Evolutionary conservation across 2,888 invertebrate species (phyloP).

Genomic region (Acanthoscelides obtectus): DNA sequence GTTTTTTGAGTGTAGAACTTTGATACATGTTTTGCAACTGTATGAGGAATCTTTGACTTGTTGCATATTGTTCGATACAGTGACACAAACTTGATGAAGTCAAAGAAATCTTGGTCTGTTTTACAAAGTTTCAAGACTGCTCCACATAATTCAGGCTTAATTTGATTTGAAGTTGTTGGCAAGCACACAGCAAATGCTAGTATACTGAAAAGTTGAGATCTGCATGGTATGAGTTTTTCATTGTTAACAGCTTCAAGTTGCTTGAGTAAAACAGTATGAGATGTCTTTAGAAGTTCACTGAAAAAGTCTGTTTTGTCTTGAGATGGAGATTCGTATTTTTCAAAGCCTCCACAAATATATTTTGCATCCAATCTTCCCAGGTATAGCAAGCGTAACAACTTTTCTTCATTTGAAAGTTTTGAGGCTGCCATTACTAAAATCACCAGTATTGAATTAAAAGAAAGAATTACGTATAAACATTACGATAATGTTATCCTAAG

Average conservation of each 20-base stretch:
- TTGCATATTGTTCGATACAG: conserved; percentile 8
- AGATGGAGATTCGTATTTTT: conserved; percentile 19
- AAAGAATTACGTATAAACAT: not conserved
- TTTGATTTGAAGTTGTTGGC: conserved; percentile 2
- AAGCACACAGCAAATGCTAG: conserved; percentile 23
- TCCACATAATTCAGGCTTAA: conserved; percentile 23
- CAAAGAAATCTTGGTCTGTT: conserved; percentile 52
- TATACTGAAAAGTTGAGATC: conserved; percentile 29
- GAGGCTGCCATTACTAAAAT: conserved; percentile 16
- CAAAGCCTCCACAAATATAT: conserved; percentile 35
- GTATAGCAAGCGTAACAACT: conserved; percentile 37
- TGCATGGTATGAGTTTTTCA: conserved; percentile 28
- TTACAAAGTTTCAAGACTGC: conserved; percentile 51
- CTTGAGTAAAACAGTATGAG: conserved; percentile 24
- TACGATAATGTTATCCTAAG: not conserved
- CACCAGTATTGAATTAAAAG: not conserved
- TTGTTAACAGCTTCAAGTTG: conserved; percentile 27
- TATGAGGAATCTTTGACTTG: conserved; percentile 25
- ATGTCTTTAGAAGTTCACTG: conserved; percentile 12
- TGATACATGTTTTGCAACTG: conserved; percentile 56
- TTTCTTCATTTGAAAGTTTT: conserved; percentile 25
- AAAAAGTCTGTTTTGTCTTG: conserved; percentile 14
- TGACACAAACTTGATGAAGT: conserved; percentile 37
- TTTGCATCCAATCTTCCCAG: conserved; percentile 26
- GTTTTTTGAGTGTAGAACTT: conserved; percentile 62